Evolutionary conservation across 2,113 vertebrate genomes (phyloP).

Genomic region (Perca flavescens): DNA sequence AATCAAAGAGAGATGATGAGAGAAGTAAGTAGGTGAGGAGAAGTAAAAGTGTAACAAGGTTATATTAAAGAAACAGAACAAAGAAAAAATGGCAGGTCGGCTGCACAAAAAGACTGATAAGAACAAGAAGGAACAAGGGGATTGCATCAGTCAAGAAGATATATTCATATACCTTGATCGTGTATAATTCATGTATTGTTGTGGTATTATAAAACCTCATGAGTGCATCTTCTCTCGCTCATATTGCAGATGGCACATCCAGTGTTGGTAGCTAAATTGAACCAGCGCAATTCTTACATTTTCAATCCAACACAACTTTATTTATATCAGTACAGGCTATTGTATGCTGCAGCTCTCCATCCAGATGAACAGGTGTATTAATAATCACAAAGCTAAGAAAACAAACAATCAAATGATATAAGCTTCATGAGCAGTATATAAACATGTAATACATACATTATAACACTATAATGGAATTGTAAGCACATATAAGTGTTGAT

Average conservation of each 20-base stretch:
- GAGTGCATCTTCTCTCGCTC: background rate
- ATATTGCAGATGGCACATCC: background rate
- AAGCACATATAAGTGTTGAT: background rate
- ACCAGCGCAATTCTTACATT: background rate
- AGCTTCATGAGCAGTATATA: background rate
- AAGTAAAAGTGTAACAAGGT: background rate
- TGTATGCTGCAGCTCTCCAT: background rate
- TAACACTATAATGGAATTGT: too few relatives aligned
- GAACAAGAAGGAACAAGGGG: background rate
- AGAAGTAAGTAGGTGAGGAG: background rate
- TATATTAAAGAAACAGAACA: slow-evolving; percentile 23
- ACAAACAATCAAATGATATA: background rate
- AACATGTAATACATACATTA: background rate
- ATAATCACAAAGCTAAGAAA: background rate
- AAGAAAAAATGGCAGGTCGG: background rate
- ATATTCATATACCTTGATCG: background rate
- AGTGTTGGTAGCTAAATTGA: background rate
- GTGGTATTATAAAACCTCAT: background rate
- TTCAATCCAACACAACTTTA: background rate
- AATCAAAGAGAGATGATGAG: slow-evolving; percentile 41
- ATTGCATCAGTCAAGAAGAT: background rate
- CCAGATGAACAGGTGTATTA: background rate
- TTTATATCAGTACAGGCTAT: background rate
- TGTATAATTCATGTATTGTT: background rate
- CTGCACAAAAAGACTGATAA: slow-evolving; percentile 2